These are phyloP conservation scores for Camponotus floridanus DNA, from an alignment of 1,140 invertebrate genomes.

Conservation along the genomic window DNA sequence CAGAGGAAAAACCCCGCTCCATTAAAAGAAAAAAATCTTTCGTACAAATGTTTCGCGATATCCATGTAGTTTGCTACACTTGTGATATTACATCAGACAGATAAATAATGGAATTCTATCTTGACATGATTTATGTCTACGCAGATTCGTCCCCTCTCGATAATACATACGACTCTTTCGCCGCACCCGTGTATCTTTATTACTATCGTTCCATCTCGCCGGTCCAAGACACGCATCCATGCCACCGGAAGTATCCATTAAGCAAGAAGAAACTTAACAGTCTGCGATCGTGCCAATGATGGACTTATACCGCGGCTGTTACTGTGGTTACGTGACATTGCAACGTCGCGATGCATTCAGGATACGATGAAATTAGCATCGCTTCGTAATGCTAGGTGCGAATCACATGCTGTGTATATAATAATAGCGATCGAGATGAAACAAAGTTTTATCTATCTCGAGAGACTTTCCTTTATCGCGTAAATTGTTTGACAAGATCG, in stretches of 20 bases:
- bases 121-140: conserved; percentile 37
- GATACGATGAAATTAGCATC: not conserved
- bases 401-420: conserved; percentile 8
- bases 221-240: conserved; percentile 43
- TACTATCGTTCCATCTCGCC: conserved; percentile 56
- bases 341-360: conserved; percentile 15
- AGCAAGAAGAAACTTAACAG: conserved; percentile 64
- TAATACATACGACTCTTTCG: conserved; percentile 4
- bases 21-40: not conserved
- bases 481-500: not conserved
- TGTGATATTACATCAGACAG: conserved; percentile 1
- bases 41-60: not conserved
- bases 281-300: conserved; percentile 35
- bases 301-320: not conserved
- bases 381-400: not conserved
- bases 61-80: not conserved
- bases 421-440: not conserved
- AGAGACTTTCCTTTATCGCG: not conserved
- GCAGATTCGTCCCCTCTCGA: conserved; percentile 25
- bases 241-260: conserved; percentile 70
- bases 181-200: conserved; percentile 36
- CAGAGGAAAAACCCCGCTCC: not conserved
- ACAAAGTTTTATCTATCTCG: not conserved
- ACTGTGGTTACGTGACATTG: conserved; percentile 27
- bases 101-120: conserved; percentile 41